Percentiles rank a stretch among this genome's conserved stretches.
These are phyloP conservation scores for Minunthozetes semirufus DNA, from an alignment of 2,888 invertebrate genomes.

Conservation along the genomic window DNA sequence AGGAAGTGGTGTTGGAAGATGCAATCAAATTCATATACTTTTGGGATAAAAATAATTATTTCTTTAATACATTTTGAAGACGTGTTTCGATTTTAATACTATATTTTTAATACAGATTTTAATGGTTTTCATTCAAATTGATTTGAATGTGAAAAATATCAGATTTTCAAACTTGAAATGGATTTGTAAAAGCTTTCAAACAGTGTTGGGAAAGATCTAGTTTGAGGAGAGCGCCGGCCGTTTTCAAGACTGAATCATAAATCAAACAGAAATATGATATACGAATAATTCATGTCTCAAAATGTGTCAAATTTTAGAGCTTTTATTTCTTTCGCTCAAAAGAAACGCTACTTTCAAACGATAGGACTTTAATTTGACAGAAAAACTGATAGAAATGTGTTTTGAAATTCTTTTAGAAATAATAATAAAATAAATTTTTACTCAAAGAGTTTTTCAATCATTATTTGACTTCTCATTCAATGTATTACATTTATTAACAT, in stretches of 20 bases:
- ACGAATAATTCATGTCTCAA: constrained; percentile 10
- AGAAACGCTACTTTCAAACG: background rate
- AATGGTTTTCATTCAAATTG: background rate
- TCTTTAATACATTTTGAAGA: background rate
- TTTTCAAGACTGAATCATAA: background rate
- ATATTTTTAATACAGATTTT: background rate
- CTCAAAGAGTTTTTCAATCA: background rate
- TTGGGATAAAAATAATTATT: background rate
- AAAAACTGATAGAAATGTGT: constrained; percentile 1
- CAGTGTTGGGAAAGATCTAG: background rate
- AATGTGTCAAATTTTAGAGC: constrained; percentile 15
- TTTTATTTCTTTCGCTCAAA: background rate
- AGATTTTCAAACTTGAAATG: background rate
- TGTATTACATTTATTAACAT: background rate
- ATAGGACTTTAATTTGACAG: background rate
- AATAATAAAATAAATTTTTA: background rate
- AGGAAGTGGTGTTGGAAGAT: too few relatives aligned
- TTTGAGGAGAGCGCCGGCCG: background rate
- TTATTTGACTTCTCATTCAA: background rate
- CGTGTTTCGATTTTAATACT: background rate
- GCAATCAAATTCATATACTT: too few relatives aligned
- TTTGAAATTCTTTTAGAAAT: background rate
- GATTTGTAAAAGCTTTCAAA: constrained; percentile 11
- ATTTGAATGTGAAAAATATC: constrained; percentile 3
- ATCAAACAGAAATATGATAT: constrained; percentile 15